A percentile compares a stretch with the other conserved stretches of the same genome.
phyloP scores from a whole-genome alignment of 2,797 vertebrate species.

The Enteromius argenteus region DNA sequence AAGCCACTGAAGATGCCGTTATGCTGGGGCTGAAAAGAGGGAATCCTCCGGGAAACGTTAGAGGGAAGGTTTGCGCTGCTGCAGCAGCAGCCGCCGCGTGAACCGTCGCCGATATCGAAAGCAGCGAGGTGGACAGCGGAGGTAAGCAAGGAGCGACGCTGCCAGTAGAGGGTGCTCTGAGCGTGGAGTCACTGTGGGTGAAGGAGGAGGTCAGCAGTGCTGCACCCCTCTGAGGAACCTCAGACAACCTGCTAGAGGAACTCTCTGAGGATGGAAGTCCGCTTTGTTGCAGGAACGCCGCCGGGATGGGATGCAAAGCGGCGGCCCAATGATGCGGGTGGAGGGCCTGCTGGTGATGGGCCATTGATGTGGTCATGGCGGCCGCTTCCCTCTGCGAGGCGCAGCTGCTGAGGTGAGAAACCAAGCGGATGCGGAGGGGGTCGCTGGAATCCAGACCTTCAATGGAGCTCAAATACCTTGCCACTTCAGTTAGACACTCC shows the following conservation, averaged over 20 bases:
- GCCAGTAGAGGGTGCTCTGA: constrained; percentile 79
- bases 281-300: constrained; percentile 81
- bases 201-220: constrained; percentile 81
- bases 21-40: constrained; percentile 82
- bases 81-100: constrained; percentile 82
- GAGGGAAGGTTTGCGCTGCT: constrained; percentile 85
- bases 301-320: constrained; percentile 83
- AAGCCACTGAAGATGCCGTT: constrained; percentile 74
- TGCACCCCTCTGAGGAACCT: constrained; percentile 75
- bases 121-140: constrained; percentile 85
- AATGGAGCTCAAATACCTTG: constrained; percentile 87
- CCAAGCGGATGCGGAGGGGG: constrained; percentile 85
- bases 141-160: constrained; percentile 80
- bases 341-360: constrained; percentile 72
- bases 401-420: constrained; percentile 91
- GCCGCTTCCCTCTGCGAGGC: constrained; percentile 87
- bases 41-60: constrained; percentile 82
- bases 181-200: constrained; percentile 80
- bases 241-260: constrained; percentile 66
- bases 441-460: constrained; percentile 89
- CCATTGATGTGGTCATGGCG: constrained; percentile 83
- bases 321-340: constrained; percentile 87
- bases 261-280: constrained; percentile 77
- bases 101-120: constrained; percentile 86
- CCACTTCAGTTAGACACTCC: constrained; percentile 91